Conservation (phyloP, 1,140 invertebrate species). For the Anthonomus grandis region DNA sequence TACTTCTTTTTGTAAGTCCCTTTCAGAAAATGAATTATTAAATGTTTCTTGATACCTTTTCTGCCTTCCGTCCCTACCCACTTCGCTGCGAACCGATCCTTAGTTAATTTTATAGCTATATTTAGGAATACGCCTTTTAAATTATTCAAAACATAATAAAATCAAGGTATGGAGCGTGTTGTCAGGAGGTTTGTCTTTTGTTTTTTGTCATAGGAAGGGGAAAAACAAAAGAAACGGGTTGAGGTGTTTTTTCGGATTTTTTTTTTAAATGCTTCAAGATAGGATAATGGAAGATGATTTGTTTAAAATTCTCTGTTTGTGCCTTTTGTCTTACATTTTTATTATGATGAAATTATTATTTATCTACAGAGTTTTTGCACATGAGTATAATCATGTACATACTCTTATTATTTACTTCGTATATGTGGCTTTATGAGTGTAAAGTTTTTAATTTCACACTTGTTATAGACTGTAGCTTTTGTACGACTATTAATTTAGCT, state of each 20-base stretch:
- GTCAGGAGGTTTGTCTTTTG: conserved; percentile 22
- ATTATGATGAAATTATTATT: too few relatives aligned
- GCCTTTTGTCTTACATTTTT: too few relatives aligned
- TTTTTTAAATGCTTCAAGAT: conserved; percentile 2
- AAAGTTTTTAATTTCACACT: too few relatives aligned
- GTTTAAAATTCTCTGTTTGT: neutral
- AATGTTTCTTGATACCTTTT: conserved; percentile 39
- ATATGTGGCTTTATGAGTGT: too few relatives aligned
- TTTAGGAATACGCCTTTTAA: conserved; percentile 30
- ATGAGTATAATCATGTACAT: too few relatives aligned
- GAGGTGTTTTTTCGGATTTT: conserved; percentile 13
- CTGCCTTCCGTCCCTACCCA: conserved; percentile 4
- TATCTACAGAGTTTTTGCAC: too few relatives aligned
- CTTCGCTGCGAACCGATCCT: conserved; percentile 6
- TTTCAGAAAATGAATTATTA: conserved; percentile 38
- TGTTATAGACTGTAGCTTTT: too few relatives aligned
- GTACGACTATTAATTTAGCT: too few relatives aligned
- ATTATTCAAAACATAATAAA: conserved; percentile 30
- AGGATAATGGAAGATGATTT: neutral
- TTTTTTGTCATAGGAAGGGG: conserved; percentile 13
- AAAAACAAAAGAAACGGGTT: conserved; percentile 15
- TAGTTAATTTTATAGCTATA: conserved; percentile 37
- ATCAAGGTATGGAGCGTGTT: conserved; percentile 21
- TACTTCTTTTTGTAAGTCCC: conserved; percentile 21
- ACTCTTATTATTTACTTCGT: too few relatives aligned